Conservation (phyloP, 2,113 vertebrate species). For the Rousettus leschenaultii region DNA sequence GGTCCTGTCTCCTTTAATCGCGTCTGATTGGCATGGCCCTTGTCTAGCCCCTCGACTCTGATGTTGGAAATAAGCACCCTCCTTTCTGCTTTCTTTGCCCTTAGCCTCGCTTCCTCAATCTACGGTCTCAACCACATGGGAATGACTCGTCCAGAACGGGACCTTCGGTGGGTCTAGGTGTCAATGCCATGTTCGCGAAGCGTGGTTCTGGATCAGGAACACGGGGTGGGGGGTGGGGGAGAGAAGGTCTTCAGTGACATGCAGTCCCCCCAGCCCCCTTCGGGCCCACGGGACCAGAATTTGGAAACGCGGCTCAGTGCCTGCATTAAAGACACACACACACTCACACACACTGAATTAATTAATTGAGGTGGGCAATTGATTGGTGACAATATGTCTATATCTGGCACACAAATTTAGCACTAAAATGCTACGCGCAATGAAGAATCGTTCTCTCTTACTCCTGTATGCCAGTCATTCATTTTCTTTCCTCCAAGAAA, state of each 20-base stretch:
- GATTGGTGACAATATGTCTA: neutral
- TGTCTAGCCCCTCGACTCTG: neutral
- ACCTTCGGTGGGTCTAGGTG: fast-evolving
- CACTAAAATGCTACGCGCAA: neutral
- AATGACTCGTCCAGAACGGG: neutral
- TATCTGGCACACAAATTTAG: neutral
- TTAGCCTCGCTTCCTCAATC: neutral
- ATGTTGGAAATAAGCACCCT: neutral
- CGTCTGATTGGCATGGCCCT: neutral
- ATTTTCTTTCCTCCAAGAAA: neutral
- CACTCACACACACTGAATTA: neutral
- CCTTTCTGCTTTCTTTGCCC: neutral
- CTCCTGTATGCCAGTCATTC: neutral
- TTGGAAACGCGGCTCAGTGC: neutral
- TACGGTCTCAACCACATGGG: neutral
- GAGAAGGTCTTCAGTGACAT: neutral
- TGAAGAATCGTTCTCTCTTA: neutral
- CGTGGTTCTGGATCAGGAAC: neutral
- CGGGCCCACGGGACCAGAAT: neutral
- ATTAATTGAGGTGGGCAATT: neutral
- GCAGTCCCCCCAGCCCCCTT: neutral
- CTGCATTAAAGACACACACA: neutral
- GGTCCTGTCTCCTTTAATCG: fast-evolving
- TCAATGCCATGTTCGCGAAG: fast-evolving
- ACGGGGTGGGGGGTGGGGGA: too few species aligned